Percentiles rank a stretch among this genome's conserved stretches.
Evolutionary conservation across 2,797 vertebrate species (phyloP).

Genomic region (Mionectes olivaceus): DNA sequence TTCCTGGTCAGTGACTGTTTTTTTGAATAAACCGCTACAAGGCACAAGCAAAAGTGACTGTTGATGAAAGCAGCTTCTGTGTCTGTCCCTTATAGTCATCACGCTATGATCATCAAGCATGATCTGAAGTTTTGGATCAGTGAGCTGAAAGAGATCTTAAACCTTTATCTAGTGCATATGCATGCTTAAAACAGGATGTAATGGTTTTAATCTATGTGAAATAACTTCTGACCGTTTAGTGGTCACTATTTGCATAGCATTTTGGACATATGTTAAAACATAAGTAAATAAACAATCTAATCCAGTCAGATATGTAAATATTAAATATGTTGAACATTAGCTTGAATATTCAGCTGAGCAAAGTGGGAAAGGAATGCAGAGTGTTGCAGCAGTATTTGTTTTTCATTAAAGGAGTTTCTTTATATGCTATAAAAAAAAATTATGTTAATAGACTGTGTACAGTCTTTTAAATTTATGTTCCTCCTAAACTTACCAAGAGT

Average conservation of each 20-base stretch:
- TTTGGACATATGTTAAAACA: constrained; percentile 4
- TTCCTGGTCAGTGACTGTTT: constrained; percentile 32
- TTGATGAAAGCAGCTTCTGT: constrained; percentile 2
- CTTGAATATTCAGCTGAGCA: not conserved
- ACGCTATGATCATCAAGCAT: not conserved
- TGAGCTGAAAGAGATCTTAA: not conserved
- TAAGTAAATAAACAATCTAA: not conserved
- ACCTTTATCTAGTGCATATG: not conserved
- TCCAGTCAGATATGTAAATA: not conserved
- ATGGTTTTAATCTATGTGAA: not conserved
- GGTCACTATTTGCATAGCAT: not conserved
- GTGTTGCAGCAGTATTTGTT: not conserved
- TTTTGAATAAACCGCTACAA: not conserved
- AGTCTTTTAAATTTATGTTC: not conserved
- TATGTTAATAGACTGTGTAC: not conserved
- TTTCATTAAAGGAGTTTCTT: not conserved
- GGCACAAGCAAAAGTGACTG: not conserved
- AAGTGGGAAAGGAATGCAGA: not conserved
- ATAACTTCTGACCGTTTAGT: not conserved
- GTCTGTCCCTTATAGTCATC: not conserved
- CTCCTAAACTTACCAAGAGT: not conserved
- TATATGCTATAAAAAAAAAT: not conserved
- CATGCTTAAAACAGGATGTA: not conserved
- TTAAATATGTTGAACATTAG: constrained; percentile 10
- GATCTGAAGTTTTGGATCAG: not conserved